Evolutionary conservation across 1,140 invertebrate genomes (phyloP).

Genomic region (Hermatobates lingyangjiaoensis): DNA sequence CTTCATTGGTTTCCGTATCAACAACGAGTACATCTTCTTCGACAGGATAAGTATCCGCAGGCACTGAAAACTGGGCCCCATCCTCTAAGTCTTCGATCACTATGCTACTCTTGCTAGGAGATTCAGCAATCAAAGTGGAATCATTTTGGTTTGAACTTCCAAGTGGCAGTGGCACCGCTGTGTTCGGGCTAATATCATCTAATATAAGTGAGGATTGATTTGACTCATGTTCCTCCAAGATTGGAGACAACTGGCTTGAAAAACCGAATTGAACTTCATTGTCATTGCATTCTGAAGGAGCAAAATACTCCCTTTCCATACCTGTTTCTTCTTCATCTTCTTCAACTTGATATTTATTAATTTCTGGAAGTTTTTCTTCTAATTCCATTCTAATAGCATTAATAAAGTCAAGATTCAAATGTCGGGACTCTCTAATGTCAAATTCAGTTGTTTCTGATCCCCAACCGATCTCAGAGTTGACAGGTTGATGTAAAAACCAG

Average conservation of each 20-base stretch:
- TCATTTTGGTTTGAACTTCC: constrained; percentile 1
- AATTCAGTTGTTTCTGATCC: constrained; percentile 21
- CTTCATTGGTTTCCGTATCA: constrained; percentile 32
- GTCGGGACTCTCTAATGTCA: constrained; percentile 28
- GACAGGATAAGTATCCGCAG: constrained; percentile 9
- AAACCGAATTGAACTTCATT: constrained; percentile 6
- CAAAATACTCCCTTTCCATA: constrained; percentile 11
- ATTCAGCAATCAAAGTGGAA: constrained; percentile 9
- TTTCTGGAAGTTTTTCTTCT: constrained; percentile 41
- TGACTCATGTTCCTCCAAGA: constrained; percentile 33
- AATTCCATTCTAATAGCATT: constrained; percentile 47
- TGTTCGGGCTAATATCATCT: constrained; percentile 11
- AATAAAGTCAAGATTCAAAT: constrained; percentile 46
- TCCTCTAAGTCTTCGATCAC: constrained; percentile 16
- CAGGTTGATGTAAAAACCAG: constrained; percentile 25
- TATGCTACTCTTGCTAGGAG: constrained; percentile 9
- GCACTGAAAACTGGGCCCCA: constrained; percentile 9
- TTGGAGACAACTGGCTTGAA: constrained; percentile 34
- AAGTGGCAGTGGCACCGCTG: constrained; percentile 5
- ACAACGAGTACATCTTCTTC: constrained; percentile 33
- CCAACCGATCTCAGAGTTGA: constrained; percentile 19
- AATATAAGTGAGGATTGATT: constrained; percentile 15
- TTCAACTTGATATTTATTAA: constrained; percentile 27
- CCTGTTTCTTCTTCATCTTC: constrained; percentile 23
- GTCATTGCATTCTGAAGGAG: constrained; percentile 15